Conservation (phyloP, 2,113 vertebrate genomes). For the Anseranas semipalmata region DNA sequence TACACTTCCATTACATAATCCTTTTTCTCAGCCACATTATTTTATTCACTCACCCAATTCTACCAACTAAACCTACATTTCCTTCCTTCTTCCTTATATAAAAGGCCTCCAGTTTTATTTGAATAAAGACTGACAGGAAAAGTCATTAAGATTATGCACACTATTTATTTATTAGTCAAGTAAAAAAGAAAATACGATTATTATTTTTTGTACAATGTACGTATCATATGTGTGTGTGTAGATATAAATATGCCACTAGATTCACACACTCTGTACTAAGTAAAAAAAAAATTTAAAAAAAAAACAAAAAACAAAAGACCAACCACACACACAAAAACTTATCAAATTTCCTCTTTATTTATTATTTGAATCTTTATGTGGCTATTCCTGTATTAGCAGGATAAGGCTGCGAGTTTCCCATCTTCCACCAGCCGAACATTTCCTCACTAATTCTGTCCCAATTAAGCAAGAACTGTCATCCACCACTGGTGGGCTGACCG, state of each 20-base stretch:
- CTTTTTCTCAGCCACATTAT: background rate
- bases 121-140: background rate
- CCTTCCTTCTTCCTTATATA: background rate
- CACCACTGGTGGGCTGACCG: background rate
- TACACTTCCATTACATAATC: background rate
- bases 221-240: accelerated
- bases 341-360: background rate
- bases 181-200: background rate
- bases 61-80: background rate
- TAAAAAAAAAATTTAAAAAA: background rate
- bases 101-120: background rate
- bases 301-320: background rate
- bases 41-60: background rate
- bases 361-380: background rate
- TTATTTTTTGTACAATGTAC: background rate
- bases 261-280: background rate
- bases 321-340: background rate
- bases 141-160: background rate
- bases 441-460: background rate
- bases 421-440: background rate
- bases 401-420: background rate
- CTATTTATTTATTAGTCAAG: background rate
- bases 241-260: accelerated
- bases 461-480: background rate
- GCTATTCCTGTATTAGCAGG: background rate